A percentile compares a stretch with the other conserved stretches of the same genome.
phyloP scores from a whole-genome alignment of 2,888 invertebrate genomes.

The Dorcus parallelipipedus region DNA sequence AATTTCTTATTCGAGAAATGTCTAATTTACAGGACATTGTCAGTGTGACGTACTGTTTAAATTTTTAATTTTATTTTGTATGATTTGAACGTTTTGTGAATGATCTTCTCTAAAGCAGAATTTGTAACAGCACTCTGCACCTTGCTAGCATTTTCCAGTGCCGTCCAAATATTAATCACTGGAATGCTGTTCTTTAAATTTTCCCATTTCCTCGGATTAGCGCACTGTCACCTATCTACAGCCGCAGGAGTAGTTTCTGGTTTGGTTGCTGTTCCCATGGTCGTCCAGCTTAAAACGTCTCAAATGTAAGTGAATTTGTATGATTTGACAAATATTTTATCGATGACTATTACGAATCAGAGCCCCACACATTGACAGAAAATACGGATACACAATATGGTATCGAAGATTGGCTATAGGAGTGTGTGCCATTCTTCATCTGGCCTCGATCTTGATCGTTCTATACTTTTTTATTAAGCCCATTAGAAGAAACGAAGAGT shows the following conservation, averaged over 20 bases:
- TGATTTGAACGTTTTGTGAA: background rate
- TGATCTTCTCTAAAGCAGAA: conserved; percentile 27
- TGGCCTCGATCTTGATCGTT: conserved; percentile 15
- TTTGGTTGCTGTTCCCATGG: conserved; percentile 32
- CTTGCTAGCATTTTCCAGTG: conserved; percentile 45
- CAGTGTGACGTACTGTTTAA: background rate
- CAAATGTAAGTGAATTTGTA: conserved; percentile 22
- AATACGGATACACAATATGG: conserved; percentile 32
- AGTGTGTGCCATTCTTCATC: conserved; percentile 25
- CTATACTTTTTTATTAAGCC: conserved; percentile 10
- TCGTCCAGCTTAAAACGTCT: conserved; percentile 29
- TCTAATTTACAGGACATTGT: background rate
- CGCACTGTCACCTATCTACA: conserved; percentile 28
- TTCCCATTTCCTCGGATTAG: conserved; percentile 27
- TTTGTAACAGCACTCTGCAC: conserved; percentile 36
- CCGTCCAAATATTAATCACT: conserved; percentile 50
- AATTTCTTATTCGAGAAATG: too few species aligned
- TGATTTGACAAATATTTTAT: background rate
- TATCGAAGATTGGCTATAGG: conserved; percentile 30
- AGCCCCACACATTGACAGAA: conserved; percentile 24
- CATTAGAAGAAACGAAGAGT: conserved; percentile 12
- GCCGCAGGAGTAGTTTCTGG: conserved; percentile 28
- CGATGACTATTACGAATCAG: conserved; percentile 14
- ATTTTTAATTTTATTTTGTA: background rate
- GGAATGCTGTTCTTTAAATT: conserved; percentile 41